Evolutionary conservation across 2,888 invertebrate species (phyloP).

Genomic region (Plagodis pulveraria): DNA sequence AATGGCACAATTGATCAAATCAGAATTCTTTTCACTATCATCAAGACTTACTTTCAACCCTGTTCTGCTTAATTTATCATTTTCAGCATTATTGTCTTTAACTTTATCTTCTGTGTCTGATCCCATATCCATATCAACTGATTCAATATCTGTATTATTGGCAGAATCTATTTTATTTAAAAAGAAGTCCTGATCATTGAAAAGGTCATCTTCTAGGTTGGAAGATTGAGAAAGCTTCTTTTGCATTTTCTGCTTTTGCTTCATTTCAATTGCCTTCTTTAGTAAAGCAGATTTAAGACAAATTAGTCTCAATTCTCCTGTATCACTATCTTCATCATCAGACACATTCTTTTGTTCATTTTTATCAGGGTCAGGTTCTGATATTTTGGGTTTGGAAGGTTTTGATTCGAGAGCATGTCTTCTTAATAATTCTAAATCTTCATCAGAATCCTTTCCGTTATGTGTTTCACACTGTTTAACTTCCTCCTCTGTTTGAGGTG

Average conservation of each 20-base stretch:
- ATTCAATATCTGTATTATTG: conserved; percentile 78
- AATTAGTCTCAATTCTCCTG: conserved; percentile 86
- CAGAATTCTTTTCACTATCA: conserved; percentile 22
- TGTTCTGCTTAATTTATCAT: conserved; percentile 25
- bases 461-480: conserved; percentile 30
- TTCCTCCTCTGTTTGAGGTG: conserved; percentile 15
- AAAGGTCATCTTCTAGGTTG: conserved; percentile 60
- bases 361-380: conserved; percentile 24
- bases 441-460: conserved; percentile 68
- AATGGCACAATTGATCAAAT: conserved; percentile 28
- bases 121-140: conserved; percentile 82
- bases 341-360: conserved; percentile 50
- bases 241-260: conserved; percentile 72
- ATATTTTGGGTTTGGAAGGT: conserved; percentile 46
- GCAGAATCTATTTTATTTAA: conserved; percentile 53
- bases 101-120: conserved; percentile 73
- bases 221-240: conserved; percentile 66
- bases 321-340: conserved; percentile 86
- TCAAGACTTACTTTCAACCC: conserved; percentile 13
- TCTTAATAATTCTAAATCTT: conserved; percentile 74
- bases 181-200: conserved; percentile 46
- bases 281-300: conserved; percentile 88
- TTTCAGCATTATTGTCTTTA: conserved; percentile 51
- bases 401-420: conserved; percentile 78
- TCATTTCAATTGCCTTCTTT: conserved; percentile 87